A percentile compares a stretch with the other conserved stretches of the same genome.
Evolutionary conservation across 2,797 vertebrate species (phyloP).

Genomic region (Artibeus lituratus): DNA sequence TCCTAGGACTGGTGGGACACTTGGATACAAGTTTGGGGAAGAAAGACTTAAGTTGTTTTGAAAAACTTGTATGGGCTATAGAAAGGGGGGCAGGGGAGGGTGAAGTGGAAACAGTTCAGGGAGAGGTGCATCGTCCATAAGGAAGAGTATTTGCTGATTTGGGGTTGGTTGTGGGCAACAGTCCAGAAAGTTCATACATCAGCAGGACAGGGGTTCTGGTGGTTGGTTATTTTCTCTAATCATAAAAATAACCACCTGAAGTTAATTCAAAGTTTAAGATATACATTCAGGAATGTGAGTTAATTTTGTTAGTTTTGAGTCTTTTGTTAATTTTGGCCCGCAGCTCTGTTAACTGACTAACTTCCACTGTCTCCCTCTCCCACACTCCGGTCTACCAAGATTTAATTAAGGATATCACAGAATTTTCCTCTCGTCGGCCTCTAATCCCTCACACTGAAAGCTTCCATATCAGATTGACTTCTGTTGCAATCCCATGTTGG

Average conservation of each 20-base stretch:
- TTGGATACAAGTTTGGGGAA: neutral
- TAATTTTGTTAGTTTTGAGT: neutral
- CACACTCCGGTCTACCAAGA: neutral
- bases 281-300: neutral
- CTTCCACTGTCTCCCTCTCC: too few species aligned
- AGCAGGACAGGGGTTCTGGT: neutral
- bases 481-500: neutral
- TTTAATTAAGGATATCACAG: neutral
- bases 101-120: neutral
- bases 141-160: neutral
- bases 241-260: neutral
- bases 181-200: neutral
- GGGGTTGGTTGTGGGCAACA: neutral
- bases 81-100: neutral
- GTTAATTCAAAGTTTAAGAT: neutral
- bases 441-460: neutral
- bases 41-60: neutral
- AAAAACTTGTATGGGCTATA: neutral
- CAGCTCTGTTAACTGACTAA: neutral
- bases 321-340: neutral
- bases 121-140: neutral
- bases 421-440: neutral
- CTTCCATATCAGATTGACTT: neutral
- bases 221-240: neutral
- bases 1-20: too few species aligned